Conservation (phyloP, 1,140 invertebrate genomes). For the Planococcus citri region DNA sequence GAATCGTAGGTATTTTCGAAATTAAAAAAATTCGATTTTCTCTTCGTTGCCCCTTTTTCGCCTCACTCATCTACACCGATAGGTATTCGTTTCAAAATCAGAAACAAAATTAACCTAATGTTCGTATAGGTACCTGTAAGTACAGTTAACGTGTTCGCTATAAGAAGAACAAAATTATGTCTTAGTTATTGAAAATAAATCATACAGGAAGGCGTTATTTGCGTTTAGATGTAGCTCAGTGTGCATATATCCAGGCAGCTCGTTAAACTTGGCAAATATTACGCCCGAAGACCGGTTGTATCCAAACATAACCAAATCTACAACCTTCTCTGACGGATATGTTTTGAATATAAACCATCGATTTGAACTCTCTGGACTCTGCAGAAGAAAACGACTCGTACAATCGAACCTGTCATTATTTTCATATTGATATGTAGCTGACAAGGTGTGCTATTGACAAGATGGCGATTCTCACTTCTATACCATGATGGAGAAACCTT, state of each 20-base stretch:
- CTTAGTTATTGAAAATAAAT: conserved; percentile 3
- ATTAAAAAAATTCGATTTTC: no score
- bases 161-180: not conserved
- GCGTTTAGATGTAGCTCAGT: not conserved
- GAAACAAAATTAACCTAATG: no score
- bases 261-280: not conserved
- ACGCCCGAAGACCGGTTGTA: conserved; percentile 5
- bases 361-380: not conserved
- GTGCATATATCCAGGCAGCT: no score
- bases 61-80: no score
- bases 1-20: no score
- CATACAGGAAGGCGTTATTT: conserved; percentile 1
- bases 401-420: not conserved
- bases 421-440: not conserved
- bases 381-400: no score
- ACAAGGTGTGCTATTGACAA: not conserved
- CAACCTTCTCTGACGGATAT: not conserved
- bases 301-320: not conserved
- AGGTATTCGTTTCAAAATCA: no score
- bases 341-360: not conserved
- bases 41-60: no score
- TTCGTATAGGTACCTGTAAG: no score
- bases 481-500: no score
- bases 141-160: no score
- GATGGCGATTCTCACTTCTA: not conserved